Base-by-base conservation (phyloP, 2,113 vertebrate genomes). In the Elgaria multicarinata region DNA sequence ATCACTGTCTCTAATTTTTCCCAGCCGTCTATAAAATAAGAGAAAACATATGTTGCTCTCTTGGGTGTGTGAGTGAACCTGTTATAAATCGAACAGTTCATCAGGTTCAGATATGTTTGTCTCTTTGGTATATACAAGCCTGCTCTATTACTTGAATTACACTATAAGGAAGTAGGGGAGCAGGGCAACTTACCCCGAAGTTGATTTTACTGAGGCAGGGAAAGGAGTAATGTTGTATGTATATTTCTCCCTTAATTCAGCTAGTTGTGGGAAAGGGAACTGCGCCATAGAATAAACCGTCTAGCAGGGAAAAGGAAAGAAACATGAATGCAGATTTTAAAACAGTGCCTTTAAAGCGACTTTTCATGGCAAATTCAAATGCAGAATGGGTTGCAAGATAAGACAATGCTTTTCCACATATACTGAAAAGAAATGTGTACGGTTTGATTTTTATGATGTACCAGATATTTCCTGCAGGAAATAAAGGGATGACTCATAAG, bases 161-260 rank as follows among this genome's bases (percentile, higher is more conserved):
- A 71, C 7, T 26, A 64, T 24, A 16, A 22, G 89, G 71, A 58
- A 20, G 16, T 62, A 26, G 53, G 14, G 53, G 66, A 91, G 33
- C 22, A 82, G 93, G 86, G 13, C 82, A 80, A 89, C 97, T 97
- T 97, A 99, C 99, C 98, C 98, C 91, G 97, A 97, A 77, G 96
- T 42, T 87, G 97, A 96, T 94, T 98, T 99, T 80, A 99, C 98
- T 9, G 98, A 94, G 87, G 98, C 98, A 72, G 99, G 98, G 88
- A 99, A 99, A 1, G 99, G 99, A 83, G 98, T 99, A 87, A 99
- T 99, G 95, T 99, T 99, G 96, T 99, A 99, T 0, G 99, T 99
- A 90, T 99, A 99, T 88, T 99, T 99, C 97, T 99, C 99, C 89
- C 99, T 98, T 91, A 99, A 93, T 96, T 99, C 99, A 14, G 98